Base-by-base conservation (phyloP, 2,888 invertebrate species). In the Leuctra nigra region DNA sequence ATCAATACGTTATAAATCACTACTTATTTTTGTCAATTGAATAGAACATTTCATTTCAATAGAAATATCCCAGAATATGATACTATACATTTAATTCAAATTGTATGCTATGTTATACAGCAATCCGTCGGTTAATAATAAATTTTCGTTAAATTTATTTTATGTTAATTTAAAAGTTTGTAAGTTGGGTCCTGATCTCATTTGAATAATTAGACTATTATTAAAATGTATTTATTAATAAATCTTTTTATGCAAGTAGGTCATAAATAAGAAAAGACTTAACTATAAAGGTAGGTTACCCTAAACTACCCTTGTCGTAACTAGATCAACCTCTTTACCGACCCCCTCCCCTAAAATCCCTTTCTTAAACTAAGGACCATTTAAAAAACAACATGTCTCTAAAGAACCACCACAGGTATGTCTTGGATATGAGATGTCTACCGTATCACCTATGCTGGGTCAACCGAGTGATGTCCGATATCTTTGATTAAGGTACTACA, bases 201-300 rank as follows among this genome's bases (percentile, higher is more conserved):
- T 50, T 50, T 50, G 33, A 50, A 50, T 50, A 50, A 50, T 50
- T 50, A 35, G 22, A 22, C 50, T 50, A 50, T 50, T 50, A 33
- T 33, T 50, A 50, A 50, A 50, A 50, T 50, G 33, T 50, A 33
- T 50, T 50, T 50, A 35, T 50, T 20, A 29, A 18, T 33, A 50
- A 16, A 35, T 33, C 50, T 50, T 47, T 47, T 50, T 50, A 50
- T 50, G 50, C 50, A 50, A 50, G 50, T 50, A 35, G 50, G 50
- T 50, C 50, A 50, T 50, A 50, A 50, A 50, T 50, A 50, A 50
- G 22, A 24, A 50, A 50, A 18, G 25, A 47, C 9, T 35, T 16
- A 39, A 44, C 50, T 35, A 18, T 50, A 18, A 33, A 22, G 33
- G 33, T 18, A 29, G 9, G 29, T 11, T 7, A 33, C 50, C 35